A percentile compares a stretch with the other conserved stretches of the same genome.
phyloP scores from a whole-genome alignment of 1,140 invertebrate genomes.

The Formica exsecta region DNA sequence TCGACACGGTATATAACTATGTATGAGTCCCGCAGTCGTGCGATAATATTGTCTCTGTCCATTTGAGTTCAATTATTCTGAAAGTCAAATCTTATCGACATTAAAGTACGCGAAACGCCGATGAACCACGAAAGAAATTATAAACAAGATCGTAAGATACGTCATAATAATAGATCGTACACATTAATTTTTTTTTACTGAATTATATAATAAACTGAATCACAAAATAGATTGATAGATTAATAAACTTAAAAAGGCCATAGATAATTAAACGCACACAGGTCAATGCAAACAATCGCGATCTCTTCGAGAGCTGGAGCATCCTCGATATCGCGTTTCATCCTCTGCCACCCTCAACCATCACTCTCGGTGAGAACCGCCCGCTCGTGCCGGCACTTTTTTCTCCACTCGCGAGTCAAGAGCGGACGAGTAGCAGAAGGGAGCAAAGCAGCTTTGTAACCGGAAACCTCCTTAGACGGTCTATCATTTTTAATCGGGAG shows the following conservation, averaged over 20 bases:
- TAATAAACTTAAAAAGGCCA: background rate
- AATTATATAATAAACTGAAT: conserved; percentile 10
- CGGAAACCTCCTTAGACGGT: conserved; percentile 80
- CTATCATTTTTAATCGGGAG: conserved; percentile 86
- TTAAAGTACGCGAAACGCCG: background rate
- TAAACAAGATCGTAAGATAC: background rate
- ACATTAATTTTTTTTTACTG: background rate
- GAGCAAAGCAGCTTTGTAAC: conserved; percentile 85
- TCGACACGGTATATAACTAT: conserved; percentile 7
- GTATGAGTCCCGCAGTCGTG: background rate
- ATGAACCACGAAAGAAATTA: background rate
- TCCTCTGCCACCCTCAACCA: conserved; percentile 60
- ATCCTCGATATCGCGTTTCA: conserved; percentile 74
- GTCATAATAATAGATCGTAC: too few relatives aligned
- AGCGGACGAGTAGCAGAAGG: conserved; percentile 68
- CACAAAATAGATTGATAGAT: background rate
- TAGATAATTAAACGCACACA: background rate
- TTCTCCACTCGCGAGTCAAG: conserved; percentile 60
- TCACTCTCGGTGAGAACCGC: conserved; percentile 69
- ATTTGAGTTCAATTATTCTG: conserved; percentile 19
- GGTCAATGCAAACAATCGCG: conserved; percentile 2
- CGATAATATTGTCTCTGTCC: conserved; percentile 54
- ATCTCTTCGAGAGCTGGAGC: conserved; percentile 7
- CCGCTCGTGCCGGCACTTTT: conserved; percentile 66
- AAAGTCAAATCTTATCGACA: background rate